Evolutionary conservation across 2,888 invertebrate genomes (phyloP).

Genomic region (Calameuta filiformis): DNA sequence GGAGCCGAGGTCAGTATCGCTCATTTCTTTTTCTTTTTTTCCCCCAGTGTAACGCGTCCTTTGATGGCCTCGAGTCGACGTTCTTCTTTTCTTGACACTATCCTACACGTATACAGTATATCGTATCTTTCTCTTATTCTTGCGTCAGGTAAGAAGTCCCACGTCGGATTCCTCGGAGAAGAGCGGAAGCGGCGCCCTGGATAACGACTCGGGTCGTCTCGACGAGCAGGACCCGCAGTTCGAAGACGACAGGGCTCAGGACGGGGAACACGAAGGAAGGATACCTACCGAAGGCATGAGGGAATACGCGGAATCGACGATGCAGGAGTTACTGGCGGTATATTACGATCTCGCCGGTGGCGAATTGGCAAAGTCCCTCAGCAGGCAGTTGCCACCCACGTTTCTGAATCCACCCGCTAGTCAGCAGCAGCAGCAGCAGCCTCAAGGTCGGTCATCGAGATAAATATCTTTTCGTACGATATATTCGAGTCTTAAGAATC

Average conservation of each 20-base stretch:
- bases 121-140: slow-evolving; percentile 9
- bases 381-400: slow-evolving; percentile 63
- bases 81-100: too few relatives aligned
- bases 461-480: too few relatives aligned
- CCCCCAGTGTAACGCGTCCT: neutral
- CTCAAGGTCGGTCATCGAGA: slow-evolving; percentile 44
- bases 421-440: slow-evolving; percentile 34
- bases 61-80: neutral
- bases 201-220: slow-evolving; percentile 43
- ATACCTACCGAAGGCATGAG: slow-evolving; percentile 64
- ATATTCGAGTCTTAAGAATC: too few relatives aligned
- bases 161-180: slow-evolving; percentile 62
- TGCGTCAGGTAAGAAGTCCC: slow-evolving; percentile 55
- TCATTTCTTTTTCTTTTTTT: too few relatives aligned
- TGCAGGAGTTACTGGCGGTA: slow-evolving; percentile 70
- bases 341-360: slow-evolving; percentile 68
- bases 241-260: slow-evolving; percentile 44
- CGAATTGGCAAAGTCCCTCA: slow-evolving; percentile 64
- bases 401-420: slow-evolving; percentile 57
- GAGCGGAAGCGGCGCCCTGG: slow-evolving; percentile 50
- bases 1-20: slow-evolving; percentile 52
- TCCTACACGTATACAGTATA: neutral
- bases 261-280: slow-evolving; percentile 38
- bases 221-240: slow-evolving; percentile 49
- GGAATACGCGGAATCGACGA: slow-evolving; percentile 69